Conservation (phyloP, 2,113 vertebrate species). For the Hucho hucho region DNA sequence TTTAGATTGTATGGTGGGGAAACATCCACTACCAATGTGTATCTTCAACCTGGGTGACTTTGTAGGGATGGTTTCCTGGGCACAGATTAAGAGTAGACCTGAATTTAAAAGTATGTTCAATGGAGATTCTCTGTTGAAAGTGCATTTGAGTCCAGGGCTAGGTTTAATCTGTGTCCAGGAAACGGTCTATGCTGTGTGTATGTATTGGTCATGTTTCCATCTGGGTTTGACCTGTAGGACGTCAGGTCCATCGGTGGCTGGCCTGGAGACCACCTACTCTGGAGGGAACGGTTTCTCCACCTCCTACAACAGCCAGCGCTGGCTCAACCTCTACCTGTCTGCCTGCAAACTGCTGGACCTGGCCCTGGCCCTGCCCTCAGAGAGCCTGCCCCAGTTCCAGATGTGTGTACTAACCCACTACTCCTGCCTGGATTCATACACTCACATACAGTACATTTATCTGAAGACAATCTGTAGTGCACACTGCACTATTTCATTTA, state of each 20-base stretch:
- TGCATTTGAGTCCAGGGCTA: too few relatives aligned
- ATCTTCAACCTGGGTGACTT: too few relatives aligned
- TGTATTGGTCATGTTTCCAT: neutral
- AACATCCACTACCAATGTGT: too few relatives aligned
- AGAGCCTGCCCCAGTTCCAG: conserved; percentile 97
- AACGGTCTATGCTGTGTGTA: too few relatives aligned
- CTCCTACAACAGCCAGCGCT: conserved; percentile 97
- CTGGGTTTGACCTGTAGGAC: conserved; percentile 74
- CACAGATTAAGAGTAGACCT: too few relatives aligned
- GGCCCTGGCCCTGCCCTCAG: conserved; percentile 92
- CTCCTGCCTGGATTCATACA: conserved; percentile 1
- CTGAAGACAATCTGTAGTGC: too few relatives aligned
- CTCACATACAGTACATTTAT: neutral
- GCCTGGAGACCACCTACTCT: conserved; percentile 94
- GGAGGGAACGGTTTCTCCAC: conserved; percentile 98
- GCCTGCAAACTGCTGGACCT: conserved; percentile 98
- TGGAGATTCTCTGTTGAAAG: too few relatives aligned
- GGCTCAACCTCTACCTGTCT: conserved; percentile 97
- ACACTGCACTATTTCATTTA: too few relatives aligned
- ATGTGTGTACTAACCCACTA: conserved; percentile 80
- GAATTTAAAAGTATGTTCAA: too few relatives aligned
- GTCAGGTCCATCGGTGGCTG: conserved; percentile 91
- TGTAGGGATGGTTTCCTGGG: too few relatives aligned
- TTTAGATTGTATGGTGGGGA: too few relatives aligned
- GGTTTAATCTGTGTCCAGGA: too few relatives aligned